Percentiles rank a stretch among this genome's conserved stretches.
phyloP scores from a whole-genome alignment of 2,888 invertebrate species.

The Epirrhoe alternata region DNA sequence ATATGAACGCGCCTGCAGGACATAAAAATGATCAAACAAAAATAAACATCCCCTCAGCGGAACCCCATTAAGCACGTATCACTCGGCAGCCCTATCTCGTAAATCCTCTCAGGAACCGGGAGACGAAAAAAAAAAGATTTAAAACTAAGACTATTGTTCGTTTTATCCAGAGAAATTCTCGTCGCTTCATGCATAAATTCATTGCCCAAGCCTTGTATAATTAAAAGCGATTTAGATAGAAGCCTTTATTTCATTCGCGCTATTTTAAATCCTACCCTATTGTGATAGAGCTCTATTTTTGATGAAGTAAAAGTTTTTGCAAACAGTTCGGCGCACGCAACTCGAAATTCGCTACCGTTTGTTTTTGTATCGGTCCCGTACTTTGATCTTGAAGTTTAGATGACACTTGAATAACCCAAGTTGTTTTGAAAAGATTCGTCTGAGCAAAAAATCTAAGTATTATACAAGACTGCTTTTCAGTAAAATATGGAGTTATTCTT shows the following conservation, averaged over 20 bases:
- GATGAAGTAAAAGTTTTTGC: constrained; percentile 57
- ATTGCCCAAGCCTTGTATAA: constrained; percentile 74
- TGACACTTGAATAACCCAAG: constrained; percentile 27
- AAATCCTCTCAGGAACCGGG: constrained; percentile 69
- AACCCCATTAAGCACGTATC: constrained; percentile 36
- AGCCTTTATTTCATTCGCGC: constrained; percentile 48
- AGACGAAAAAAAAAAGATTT: constrained; percentile 64
- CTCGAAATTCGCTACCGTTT: constrained; percentile 66
- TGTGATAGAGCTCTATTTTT: constrained; percentile 56
- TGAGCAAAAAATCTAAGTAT: background rate
- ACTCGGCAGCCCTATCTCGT: constrained; percentile 57
- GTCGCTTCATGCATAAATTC: constrained; percentile 82
- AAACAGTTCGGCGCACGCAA: constrained; percentile 64
- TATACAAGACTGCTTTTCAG: too few species aligned
- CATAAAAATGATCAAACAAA: constrained; percentile 35
- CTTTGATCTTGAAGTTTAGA: constrained; percentile 55
- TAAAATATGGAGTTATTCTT: too few species aligned
- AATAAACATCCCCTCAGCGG: constrained; percentile 29
- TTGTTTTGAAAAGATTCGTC: constrained; percentile 6
- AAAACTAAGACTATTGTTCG: constrained; percentile 83
- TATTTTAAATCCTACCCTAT: constrained; percentile 50
- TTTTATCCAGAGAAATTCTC: constrained; percentile 74
- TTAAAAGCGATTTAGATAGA: constrained; percentile 62
- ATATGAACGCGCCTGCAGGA: constrained; percentile 16
- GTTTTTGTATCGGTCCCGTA: constrained; percentile 62